Conservation (phyloP, 1,140 invertebrate species). For the Manduca sexta region DNA sequence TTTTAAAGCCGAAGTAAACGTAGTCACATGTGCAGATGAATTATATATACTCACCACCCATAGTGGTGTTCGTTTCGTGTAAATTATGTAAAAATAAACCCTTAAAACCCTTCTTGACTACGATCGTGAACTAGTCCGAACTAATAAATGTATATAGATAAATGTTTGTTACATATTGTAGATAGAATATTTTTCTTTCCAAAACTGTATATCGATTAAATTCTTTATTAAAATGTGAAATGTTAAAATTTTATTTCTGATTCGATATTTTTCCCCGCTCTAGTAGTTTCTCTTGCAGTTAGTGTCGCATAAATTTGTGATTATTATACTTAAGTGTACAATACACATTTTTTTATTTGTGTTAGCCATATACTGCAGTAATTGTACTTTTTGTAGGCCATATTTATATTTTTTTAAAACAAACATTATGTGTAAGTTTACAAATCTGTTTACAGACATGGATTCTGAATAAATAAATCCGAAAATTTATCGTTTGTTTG, state of each 20-base stretch:
- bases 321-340: slow-evolving; percentile 34
- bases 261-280: slow-evolving; percentile 47
- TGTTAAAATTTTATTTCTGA: slow-evolving; percentile 62
- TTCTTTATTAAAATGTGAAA: slow-evolving; percentile 58
- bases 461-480: slow-evolving; percentile 70
- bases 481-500: slow-evolving; percentile 33
- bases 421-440: slow-evolving; percentile 65
- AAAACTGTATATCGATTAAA: slow-evolving; percentile 59
- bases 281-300: slow-evolving; percentile 18
- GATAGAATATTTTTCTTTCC: slow-evolving; percentile 68
- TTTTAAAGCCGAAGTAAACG: slow-evolving; percentile 1
- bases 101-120: slow-evolving; percentile 47
- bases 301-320: not conserved
- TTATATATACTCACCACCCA: slow-evolving; percentile 17
- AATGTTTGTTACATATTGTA: slow-evolving; percentile 73
- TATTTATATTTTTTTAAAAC: slow-evolving; percentile 70
- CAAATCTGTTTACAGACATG: slow-evolving; percentile 62
- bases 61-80: slow-evolving; percentile 41
- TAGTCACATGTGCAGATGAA: slow-evolving; percentile 7
- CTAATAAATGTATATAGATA: slow-evolving; percentile 69
- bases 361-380: slow-evolving; percentile 47
- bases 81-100: slow-evolving; percentile 52
- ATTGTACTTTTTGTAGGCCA: slow-evolving; percentile 61
- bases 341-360: slow-evolving; percentile 41
- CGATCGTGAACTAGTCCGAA: slow-evolving; percentile 67